phyloP scores from a whole-genome alignment of 2,888 invertebrate genomes.

The Drosophila buzzatii region DNA sequence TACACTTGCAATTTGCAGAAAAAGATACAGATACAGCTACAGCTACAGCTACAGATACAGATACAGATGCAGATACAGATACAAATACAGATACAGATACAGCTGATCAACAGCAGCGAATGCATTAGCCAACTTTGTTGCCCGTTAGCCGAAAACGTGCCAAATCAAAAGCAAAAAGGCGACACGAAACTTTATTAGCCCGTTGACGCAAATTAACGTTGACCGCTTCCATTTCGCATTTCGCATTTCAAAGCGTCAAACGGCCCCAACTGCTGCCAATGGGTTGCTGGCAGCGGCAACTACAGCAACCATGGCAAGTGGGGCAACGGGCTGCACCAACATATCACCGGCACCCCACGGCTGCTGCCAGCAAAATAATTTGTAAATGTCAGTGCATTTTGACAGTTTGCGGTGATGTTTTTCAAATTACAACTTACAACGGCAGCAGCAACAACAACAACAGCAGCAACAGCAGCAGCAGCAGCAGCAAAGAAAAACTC shows the following conservation, averaged over 20 bases:
- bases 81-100: conserved; percentile 26
- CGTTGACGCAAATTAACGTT: conserved; percentile 84
- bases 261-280: conserved; percentile 44
- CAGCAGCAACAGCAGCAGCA: conserved; percentile 18
- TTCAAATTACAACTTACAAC: conserved; percentile 83
- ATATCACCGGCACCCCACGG: conserved; percentile 49
- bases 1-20: conserved; percentile 38
- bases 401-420: conserved; percentile 85
- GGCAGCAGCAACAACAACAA: conserved; percentile 37
- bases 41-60: conserved; percentile 19
- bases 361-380: conserved; percentile 82
- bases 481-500: conserved; percentile 26
- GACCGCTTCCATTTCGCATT: conserved; percentile 82
- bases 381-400: conserved; percentile 85
- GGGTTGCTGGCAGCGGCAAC: conserved; percentile 8
- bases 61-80: too few relatives aligned
- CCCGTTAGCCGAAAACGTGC: conserved; percentile 32
- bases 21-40: background rate
- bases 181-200: conserved; percentile 83
- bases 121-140: conserved; percentile 68
- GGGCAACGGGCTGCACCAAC: conserved; percentile 13
- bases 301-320: background rate
- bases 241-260: conserved; percentile 79
- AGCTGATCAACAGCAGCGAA: conserved; percentile 21
- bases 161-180: conserved; percentile 66